Base-by-base conservation (phyloP, 92 coral and sea anemone genomes). In the Bergia sp. region DNA sequence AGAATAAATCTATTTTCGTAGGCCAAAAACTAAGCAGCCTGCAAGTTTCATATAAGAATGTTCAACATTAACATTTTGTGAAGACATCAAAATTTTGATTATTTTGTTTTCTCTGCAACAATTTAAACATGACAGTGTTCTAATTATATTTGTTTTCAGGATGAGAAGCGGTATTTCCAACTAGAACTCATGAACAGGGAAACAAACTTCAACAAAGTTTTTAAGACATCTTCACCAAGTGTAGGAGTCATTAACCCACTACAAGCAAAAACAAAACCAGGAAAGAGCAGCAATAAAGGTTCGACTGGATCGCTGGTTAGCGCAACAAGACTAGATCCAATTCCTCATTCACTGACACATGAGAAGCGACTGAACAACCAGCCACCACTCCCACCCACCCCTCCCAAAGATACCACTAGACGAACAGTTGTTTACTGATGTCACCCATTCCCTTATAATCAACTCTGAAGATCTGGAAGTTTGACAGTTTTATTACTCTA, bases 131-230 rank as follows among this genome's bases (percentile, higher is more conserved):
- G 10, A 10, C 18, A 86, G 7, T 29, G 50, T 67, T 20, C 36
- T 44, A 20, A 7, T 5, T 89, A 64, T 67, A 77, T 9, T 57
- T 50, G 12, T 57, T 84, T 89, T 55, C 61, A 96, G 98, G 99
- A 97, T 85, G 99, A 97, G 72, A 97, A 97, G 90, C 88, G 99
- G 47, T 97, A 95, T 86, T 97, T 95, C 88, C 99, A 97, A 80
- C 76, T 97, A 88, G 99, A 97, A 73, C 93, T 97, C 36, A 88
- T 97, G 45, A 97, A 97, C 98, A 91, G 99, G 83, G 99, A 97
- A 80, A 97, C 99, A 37, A 97, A 97, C 92, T 97, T 97, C 92
- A 97, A 97, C 93, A 97, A 95, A 86, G 96, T 97, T 21, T 97
- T 97, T 93, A 95, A 91, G 47, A 85, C 57, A n/a, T 88, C 98